Evolutionary conservation across 2,888 invertebrate species (phyloP).

Genomic region (Rotaria macrura): DNA sequence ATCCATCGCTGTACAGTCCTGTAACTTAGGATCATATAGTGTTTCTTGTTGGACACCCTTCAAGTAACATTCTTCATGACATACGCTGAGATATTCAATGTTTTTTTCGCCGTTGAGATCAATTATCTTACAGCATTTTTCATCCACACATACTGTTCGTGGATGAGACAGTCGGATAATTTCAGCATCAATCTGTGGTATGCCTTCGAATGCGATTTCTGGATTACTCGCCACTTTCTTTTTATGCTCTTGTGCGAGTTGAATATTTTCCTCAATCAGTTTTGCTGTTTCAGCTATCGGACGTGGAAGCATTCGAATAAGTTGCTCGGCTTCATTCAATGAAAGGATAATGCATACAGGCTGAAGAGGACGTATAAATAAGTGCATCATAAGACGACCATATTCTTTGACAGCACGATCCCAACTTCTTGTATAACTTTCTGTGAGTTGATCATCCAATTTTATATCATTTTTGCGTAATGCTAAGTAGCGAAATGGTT

Average conservation of each 20-base stretch:
- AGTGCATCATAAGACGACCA: neutral
- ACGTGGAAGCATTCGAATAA: neutral
- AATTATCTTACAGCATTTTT: neutral
- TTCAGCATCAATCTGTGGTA: neutral
- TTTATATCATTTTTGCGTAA: neutral
- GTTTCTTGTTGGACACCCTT: neutral
- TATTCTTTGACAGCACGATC: neutral
- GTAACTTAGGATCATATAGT: neutral
- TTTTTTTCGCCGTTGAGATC: neutral
- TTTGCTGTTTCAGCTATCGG: neutral
- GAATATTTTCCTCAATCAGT: neutral
- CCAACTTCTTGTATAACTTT: neutral
- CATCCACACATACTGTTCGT: neutral
- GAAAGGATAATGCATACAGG: neutral
- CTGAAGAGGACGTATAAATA: neutral
- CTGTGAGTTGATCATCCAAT: neutral
- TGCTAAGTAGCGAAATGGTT: neutral
- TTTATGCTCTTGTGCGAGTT: neutral
- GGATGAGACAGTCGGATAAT: neutral
- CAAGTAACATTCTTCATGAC: conserved; percentile 6
- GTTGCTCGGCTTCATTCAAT: neutral
- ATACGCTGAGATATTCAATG: neutral
- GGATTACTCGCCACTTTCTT: neutral
- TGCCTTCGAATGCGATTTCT: neutral
- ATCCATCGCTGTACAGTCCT: neutral